phyloP scores from a whole-genome alignment of 2,888 invertebrate genomes.

The Mayetiola destructor region DNA sequence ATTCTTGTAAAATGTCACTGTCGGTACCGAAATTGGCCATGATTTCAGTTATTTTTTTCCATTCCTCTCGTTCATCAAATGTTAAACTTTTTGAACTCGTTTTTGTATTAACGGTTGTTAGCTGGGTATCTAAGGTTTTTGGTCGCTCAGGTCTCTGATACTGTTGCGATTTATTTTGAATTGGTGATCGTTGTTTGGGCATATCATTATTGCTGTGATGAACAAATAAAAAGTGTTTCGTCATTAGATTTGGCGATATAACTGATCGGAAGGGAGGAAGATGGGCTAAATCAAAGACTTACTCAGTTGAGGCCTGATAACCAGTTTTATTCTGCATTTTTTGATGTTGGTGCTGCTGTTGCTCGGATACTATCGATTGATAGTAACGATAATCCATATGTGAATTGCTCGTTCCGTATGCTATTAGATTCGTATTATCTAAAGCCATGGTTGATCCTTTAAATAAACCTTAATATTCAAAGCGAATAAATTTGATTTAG shows the following conservation, averaged over 20 bases:
- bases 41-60: slow-evolving; percentile 91
- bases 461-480: slow-evolving; percentile 49
- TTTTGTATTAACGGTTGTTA: slow-evolving; percentile 21
- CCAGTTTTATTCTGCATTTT: slow-evolving; percentile 13
- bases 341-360: slow-evolving; percentile 15
- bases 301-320: slow-evolving; percentile 9
- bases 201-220: not conserved
- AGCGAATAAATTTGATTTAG: not conserved
- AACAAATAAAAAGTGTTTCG: not conserved
- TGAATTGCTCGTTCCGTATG: slow-evolving; percentile 39
- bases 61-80: slow-evolving; percentile 87
- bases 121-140: slow-evolving; percentile 19
- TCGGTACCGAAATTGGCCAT: slow-evolving; percentile 88
- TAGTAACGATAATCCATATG: slow-evolving; percentile 40
- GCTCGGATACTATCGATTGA: slow-evolving; percentile 23
- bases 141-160: slow-evolving; percentile 26
- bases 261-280: too few relatives aligned
- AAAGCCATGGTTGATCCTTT: slow-evolving; percentile 65
- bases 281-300: not conserved
- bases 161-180: slow-evolving; percentile 25
- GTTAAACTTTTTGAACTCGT: slow-evolving; percentile 43
- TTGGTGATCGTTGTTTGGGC: not conserved
- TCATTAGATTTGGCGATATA: not conserved
- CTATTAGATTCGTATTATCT: slow-evolving; percentile 37
- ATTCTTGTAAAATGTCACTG: slow-evolving; percentile 36